A percentile compares a stretch with the other conserved stretches of the same genome.
phyloP scores from a whole-genome alignment of 2,888 invertebrate species.

The Cremastinae sp. region DNA sequence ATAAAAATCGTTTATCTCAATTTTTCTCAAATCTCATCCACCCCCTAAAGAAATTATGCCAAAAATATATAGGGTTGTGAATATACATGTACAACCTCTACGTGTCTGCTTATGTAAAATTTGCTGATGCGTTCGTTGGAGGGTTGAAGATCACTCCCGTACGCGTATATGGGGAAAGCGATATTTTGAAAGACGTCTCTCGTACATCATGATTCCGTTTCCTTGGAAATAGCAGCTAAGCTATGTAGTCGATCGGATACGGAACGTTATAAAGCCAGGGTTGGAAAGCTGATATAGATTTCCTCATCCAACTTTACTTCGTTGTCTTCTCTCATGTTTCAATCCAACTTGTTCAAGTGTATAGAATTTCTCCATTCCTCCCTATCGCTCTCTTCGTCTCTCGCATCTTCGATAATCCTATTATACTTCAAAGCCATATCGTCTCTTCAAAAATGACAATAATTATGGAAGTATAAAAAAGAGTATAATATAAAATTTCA shows the following conservation, averaged over 20 bases:
- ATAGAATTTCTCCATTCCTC: slow-evolving; percentile 12
- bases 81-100: too few species aligned
- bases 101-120: too few species aligned
- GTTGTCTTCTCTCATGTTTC: slow-evolving; percentile 14
- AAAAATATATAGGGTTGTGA: too few species aligned
- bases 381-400: neutral
- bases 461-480: too few species aligned
- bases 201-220: slow-evolving; percentile 11
- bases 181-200: neutral
- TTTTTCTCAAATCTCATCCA: too few species aligned
- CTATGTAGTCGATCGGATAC: slow-evolving; percentile 35
- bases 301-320: slow-evolving; percentile 1
- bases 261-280: neutral
- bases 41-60: too few species aligned
- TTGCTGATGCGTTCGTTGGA: too few species aligned
- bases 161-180: neutral
- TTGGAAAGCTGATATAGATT: slow-evolving; percentile 52
- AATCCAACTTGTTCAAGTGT: slow-evolving; percentile 4
- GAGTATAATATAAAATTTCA: too few species aligned
- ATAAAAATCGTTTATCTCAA: too few species aligned
- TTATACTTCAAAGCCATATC: neutral
- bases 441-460: too few species aligned
- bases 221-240: slow-evolving; percentile 36
- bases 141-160: too few species aligned
- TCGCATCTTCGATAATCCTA: neutral